Conservation (phyloP, 2,113 vertebrate species). For the Corvus cornix region DNA sequence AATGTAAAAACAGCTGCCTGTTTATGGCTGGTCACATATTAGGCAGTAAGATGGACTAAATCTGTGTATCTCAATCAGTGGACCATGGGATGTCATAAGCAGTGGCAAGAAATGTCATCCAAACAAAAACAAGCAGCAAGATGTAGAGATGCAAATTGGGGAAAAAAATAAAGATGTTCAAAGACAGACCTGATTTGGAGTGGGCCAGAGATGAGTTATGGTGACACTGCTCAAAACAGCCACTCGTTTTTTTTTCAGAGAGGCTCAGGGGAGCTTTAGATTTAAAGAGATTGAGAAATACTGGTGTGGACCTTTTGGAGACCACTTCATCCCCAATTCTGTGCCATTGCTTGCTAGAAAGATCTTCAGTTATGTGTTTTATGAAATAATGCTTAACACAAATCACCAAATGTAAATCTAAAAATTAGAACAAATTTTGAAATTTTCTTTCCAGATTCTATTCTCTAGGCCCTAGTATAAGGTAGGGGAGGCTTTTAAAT, state of each 20-base stretch:
- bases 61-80: not conserved
- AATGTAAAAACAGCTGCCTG: not conserved
- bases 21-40: not conserved
- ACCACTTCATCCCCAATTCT: not conserved
- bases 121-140: not conserved
- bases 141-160: not conserved
- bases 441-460: not conserved
- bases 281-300: not conserved
- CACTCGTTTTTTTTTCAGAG: not conserved
- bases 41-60: not conserved
- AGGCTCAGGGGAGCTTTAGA: not conserved
- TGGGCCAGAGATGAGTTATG: not conserved
- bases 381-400: conserved; percentile 39
- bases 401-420: conserved; percentile 38
- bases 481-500: not conserved
- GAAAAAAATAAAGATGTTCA: not conserved
- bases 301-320: not conserved
- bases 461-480: not conserved
- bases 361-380: conserved; percentile 14
- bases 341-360: not conserved
- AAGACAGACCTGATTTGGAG: not conserved
- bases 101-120: not conserved
- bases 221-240: not conserved
- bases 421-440: not conserved
- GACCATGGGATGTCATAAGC: not conserved